Base-by-base conservation (phyloP, 2,888 invertebrate species). In the Eucera pruinosa region DNA sequence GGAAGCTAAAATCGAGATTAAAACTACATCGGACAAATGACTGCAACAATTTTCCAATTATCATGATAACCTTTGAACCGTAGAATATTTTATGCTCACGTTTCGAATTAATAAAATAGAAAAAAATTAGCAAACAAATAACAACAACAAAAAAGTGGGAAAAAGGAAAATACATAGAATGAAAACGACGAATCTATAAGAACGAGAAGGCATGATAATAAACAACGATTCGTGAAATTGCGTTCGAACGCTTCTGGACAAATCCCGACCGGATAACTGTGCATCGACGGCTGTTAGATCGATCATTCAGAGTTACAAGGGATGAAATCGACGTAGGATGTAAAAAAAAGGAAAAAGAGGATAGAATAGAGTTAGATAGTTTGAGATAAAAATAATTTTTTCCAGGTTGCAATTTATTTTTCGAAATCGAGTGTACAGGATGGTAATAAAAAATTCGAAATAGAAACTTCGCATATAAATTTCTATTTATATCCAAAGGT, bases 41-140 rank as follows among this genome's bases (percentile, higher is more conserved):
- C 30, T 23, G 30, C 5, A 48, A 36, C 54, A 33, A 73, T 69
- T 73, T 61, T 61, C 47, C 70, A 61, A 73, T 69, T 54, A 61
- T 27, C 18, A n/a, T 20, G 20, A 25, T 23, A 36, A 67, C n/a
- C 36, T 25, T 7, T 9, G 6, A 43, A 9, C 25, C 15, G 20
- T 0, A 27, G 11, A 41, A 65, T 39, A 30, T 18, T 47, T 13
- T 5, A 15, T 11, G 39, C 23, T 13, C 25, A 2, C 33, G 23
- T 45, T 45, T 20, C 4, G 7, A 18, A n/a, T 36, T 18, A 11
- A 61, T 61, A 43, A 41, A 30, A 20, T 52, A 4, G 11, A 18
- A 11, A 11, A 1, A 20, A n/a, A n/a, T n/a, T n/a, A n/a, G n/a
- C n/a, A n/a, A n/a, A n/a, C n/a, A n/a, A 2, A 0, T 1, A 9